Evolutionary conservation across 2,888 invertebrate genomes (phyloP), one percentile per base, ranked within the genome.

Genomic region (Pachymerium ferrugineum): DNA sequence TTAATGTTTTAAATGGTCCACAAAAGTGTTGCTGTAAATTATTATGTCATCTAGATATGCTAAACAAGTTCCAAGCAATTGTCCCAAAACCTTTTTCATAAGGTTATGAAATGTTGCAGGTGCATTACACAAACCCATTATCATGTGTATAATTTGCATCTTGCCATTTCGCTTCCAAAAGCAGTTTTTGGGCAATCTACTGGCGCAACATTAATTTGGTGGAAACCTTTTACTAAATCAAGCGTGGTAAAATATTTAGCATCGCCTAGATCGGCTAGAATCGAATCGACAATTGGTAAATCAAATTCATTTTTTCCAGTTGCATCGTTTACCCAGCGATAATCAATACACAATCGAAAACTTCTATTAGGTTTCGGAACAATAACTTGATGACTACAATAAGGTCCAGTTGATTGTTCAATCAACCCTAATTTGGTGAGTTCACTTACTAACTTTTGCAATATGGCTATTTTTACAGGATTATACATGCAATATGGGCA

Each of bases 291-390:
- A 12, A n/a, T n/a, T n/a, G n/a, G n/a, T n/a, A n/a, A n/a, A n/a
- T n/a, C n/a, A n/a, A n/a, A n/a, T n/a, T n/a, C n/a, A n/a, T n/a
- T n/a, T n/a, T n/a, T n/a, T n/a, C 77, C 77, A 0, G 81, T 81
- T 16, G 76, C 75, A 0, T 79, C 75, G 75, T 83, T 84, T 0
- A 82, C 76, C 0, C 30, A 25, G 0, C 83, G 75, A 74, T 83
- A 84, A 76, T 79, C 82, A 4, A 82, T 83, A 73, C 83, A 84
- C 78, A 78, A 80, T 76, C 80, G 80, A 73, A 79, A 83, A 0
- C 77, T 76, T 14, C 77, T 77, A 12, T 75, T 68, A 62, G 79
- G 73, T 69, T 81, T 80, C 16, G 76, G 77, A 78, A 80, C 81
- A 33, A 5, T 8, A n/a, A n/a, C n/a, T n/a, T n/a, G n/a, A n/a